phyloP scores from a whole-genome alignment of 2,888 invertebrate species.

The Cotesia congregata region DNA sequence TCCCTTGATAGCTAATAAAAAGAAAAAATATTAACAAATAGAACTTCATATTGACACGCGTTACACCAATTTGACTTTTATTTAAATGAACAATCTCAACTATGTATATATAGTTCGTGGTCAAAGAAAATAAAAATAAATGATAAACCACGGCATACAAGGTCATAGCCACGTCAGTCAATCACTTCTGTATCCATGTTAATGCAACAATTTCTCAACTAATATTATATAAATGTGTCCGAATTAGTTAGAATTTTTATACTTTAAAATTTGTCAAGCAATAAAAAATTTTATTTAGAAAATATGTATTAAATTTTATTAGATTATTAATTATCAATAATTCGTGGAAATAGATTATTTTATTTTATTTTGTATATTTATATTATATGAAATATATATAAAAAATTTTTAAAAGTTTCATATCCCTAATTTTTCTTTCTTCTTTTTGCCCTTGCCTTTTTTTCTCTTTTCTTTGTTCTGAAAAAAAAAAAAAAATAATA shows the following conservation, averaged over 20 bases:
- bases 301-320: background rate
- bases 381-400: background rate
- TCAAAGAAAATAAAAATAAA: background rate
- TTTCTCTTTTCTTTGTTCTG: slow-evolving; percentile 52
- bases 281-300: slow-evolving; percentile 36
- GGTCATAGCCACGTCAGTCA: background rate
- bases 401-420: slow-evolving; percentile 33
- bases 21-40: background rate
- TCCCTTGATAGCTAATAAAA: background rate
- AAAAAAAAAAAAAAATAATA: slow-evolving; percentile 24
- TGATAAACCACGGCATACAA: background rate
- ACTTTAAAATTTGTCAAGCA: background rate
- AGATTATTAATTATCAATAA: background rate
- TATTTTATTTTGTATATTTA: background rate
- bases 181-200: background rate
- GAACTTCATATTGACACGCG: background rate
- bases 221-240: background rate
- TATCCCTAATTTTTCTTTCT: slow-evolving; percentile 51
- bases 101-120: background rate
- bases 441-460: slow-evolving; percentile 50
- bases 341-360: background rate
- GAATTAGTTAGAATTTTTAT: background rate
- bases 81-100: background rate
- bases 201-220: background rate
- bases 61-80: background rate